Evolutionary conservation across 2,888 invertebrate genomes (phyloP).

Genomic region (Osmoderma eremita): DNA sequence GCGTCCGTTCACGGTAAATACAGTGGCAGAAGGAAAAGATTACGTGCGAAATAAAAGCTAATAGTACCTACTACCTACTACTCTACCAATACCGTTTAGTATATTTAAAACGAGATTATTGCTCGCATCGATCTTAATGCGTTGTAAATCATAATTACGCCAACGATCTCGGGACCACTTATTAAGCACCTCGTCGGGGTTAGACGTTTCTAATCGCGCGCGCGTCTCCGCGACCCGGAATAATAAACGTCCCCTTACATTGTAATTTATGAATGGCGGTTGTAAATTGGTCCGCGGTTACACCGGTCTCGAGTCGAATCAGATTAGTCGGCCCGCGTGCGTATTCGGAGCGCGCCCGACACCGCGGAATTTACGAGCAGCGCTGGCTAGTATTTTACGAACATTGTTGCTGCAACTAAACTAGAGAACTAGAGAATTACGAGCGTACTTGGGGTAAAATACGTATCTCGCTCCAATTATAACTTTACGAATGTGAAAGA

Average conservation of each 20-base stretch:
- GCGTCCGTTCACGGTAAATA: no score
- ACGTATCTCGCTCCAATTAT: conserved; percentile 5
- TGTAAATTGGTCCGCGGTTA: conserved; percentile 16
- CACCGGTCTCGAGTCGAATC: conserved; percentile 18
- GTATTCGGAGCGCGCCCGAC: conserved; percentile 9
- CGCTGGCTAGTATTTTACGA: conserved; percentile 3
- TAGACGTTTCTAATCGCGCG: not conserved
- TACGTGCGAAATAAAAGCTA: no score
- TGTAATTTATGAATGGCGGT: conserved; percentile 28
- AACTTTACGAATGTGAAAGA: no score
- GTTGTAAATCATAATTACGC: conserved; percentile 28
- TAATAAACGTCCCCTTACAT: conserved; percentile 27
- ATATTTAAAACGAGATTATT: no score
- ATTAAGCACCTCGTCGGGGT: not conserved
- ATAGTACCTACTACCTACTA: no score
- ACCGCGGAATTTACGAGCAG: conserved; percentile 13
- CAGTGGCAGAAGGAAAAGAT: no score
- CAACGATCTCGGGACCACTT: not conserved
- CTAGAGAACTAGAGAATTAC: conserved; percentile 16
- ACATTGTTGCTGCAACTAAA: conserved; percentile 23
- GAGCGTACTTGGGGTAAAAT: conserved; percentile 12
- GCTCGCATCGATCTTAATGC: conserved; percentile 25
- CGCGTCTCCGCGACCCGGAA: conserved; percentile 8
- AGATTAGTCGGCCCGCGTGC: conserved; percentile 9
- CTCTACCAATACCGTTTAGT: no score